Conservation (phyloP, 2,797 vertebrate species). For the Enteromius thamalakanensis region DNA sequence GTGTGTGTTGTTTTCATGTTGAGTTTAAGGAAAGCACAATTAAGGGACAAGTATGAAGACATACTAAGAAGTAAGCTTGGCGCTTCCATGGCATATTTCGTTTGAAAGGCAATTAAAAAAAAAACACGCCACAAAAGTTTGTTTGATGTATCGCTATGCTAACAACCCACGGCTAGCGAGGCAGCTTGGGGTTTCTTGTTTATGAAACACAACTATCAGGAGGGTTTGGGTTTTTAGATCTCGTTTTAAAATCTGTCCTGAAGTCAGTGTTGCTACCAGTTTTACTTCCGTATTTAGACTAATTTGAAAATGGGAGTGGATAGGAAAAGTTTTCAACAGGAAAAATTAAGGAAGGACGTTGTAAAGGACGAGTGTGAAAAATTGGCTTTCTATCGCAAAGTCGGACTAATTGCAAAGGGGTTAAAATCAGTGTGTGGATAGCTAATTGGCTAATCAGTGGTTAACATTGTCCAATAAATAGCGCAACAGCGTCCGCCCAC, state of each 20-base stretch:
- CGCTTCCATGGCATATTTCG: slow-evolving; percentile 4
- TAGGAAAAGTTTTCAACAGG: neutral
- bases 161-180: slow-evolving; percentile 16
- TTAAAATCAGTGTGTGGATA: neutral
- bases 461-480: neutral
- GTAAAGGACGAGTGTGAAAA: neutral
- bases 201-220: slow-evolving; percentile 15
- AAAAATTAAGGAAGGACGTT: neutral
- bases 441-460: slow-evolving; percentile 7
- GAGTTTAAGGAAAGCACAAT: slow-evolving; percentile 36
- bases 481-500: neutral
- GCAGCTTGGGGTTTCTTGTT: slow-evolving; percentile 21
- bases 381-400: neutral
- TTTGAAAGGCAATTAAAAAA: slow-evolving; percentile 19
- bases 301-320: neutral
- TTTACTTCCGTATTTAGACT: neutral
- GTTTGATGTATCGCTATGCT: slow-evolving; percentile 24
- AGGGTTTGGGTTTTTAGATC: slow-evolving; percentile 6
- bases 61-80: slow-evolving; percentile 5
- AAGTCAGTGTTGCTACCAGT: neutral
- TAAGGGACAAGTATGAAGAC: slow-evolving; percentile 5
- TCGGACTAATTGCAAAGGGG: neutral
- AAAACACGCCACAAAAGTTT: slow-evolving; percentile 16
- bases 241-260: neutral
- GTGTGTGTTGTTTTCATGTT: neutral